Evolutionary conservation across 2,888 invertebrate species (phyloP), one percentile per base, ranked within the genome.

Genomic region (Volucella bombylans): DNA sequence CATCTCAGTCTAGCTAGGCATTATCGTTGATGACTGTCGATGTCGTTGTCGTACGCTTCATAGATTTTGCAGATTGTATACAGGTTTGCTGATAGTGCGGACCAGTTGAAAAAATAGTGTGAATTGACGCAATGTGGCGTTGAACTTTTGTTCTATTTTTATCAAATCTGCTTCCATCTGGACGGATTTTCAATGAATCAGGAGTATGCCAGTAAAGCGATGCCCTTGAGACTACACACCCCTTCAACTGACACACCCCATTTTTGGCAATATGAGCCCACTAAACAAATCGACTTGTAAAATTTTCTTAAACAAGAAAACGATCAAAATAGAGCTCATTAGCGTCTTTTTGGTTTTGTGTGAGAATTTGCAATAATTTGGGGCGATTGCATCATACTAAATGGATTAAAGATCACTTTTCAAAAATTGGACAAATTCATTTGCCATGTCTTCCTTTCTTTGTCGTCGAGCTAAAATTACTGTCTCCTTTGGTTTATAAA

Each of bases 341-440:
- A 31, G 6, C 6, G 45, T 0, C 18, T 23, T 31, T 2, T 31
- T 54, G 45, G 31, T 45, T 47, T 73, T 2, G 1, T 14, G 50
- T 43, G 43, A 50, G 43, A 50, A 50, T 59, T 74, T 43, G 65
- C 65, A 74, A 74, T 14, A 50, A 31, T 18, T 15, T n/a, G 3
- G 18, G 41, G 10, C 4, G 14, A 78, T 78, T 78, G 71, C 78
- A 78, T 78, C 78, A 78, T 64, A 31, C 45, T 39, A 10, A 11
- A 15, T 68, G 45, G 68, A 45, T 45, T 49, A 57, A 39, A 8
- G 73, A 65, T 76, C 59, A 41, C 45, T 45, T 76, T 68, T 52
- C 61, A 54, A 31, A 31, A 31, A 31, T 31, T 31, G 31, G 31
- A 31, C 31, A 31, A 31, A 31, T 6, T 31, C 31, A 31, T 1